A percentile compares a stretch with the other conserved stretches of the same genome.
phyloP scores from a whole-genome alignment of 2,797 vertebrate genomes.

The Moxostoma hubbsi region DNA sequence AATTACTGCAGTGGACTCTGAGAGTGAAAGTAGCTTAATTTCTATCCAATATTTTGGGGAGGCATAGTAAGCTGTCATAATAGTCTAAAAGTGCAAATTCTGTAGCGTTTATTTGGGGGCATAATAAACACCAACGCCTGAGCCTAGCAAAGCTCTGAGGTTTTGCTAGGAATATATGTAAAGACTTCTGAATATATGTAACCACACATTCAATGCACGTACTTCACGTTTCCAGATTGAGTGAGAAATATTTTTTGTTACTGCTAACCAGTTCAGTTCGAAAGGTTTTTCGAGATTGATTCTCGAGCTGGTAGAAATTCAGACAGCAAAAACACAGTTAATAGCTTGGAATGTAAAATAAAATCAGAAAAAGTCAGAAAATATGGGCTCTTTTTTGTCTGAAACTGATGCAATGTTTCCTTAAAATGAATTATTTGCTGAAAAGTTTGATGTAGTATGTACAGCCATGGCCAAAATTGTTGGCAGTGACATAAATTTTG shows the following conservation, averaged over 20 bases:
- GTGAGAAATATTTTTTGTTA: too few species aligned
- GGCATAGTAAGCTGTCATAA: constrained; percentile 47
- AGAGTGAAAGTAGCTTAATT: constrained; percentile 38
- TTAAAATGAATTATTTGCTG: too few species aligned
- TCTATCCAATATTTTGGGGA: constrained; percentile 32
- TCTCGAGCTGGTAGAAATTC: background rate
- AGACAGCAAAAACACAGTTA: background rate
- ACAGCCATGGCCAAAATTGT: too few species aligned
- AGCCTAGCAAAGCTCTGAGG: background rate
- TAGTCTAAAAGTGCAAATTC: constrained; percentile 7
- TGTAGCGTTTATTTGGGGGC: background rate
- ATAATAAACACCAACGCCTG: background rate
- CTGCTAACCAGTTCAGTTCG: too few species aligned
- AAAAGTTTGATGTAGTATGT: too few species aligned
- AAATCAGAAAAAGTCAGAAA: background rate
- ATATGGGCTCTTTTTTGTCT: background rate
- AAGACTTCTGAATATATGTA: background rate
- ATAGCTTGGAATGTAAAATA: background rate
- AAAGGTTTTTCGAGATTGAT: background rate
- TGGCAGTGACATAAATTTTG: too few species aligned
- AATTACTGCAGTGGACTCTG: constrained; percentile 44
- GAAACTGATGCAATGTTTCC: background rate
- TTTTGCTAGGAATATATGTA: too few species aligned
- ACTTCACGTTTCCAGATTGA: background rate
- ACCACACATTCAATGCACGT: background rate